Percentiles rank a stretch among this genome's conserved stretches.
These are phyloP conservation scores for Liparis tanakae DNA, from an alignment of 2,797 vertebrate species.

Conservation along the genomic window DNA sequence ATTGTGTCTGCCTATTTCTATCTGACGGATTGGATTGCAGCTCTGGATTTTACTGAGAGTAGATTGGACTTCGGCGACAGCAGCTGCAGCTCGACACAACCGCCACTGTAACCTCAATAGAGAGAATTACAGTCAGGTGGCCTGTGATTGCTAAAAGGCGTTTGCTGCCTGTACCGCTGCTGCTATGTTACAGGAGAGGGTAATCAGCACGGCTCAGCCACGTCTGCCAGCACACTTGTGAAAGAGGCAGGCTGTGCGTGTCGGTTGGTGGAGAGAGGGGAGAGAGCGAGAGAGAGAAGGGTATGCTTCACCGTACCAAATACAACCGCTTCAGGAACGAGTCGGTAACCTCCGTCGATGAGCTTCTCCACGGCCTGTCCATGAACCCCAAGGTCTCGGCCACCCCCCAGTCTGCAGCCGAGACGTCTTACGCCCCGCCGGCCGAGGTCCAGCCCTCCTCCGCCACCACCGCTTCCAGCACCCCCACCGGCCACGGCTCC, in stretches of 20 bases:
- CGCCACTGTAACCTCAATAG: constrained; percentile 71
- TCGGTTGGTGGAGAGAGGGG: constrained; percentile 74
- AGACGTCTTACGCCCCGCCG: constrained; percentile 88
- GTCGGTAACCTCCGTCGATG: constrained; percentile 98
- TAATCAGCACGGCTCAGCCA: constrained; percentile 85
- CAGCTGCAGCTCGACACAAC: constrained; percentile 63
- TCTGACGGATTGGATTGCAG: constrained; percentile 74
- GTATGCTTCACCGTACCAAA: constrained; percentile 99
- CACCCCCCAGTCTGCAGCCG: constrained; percentile 85
- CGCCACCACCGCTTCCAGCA: constrained; percentile 71
- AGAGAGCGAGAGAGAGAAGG: constrained; percentile 88
- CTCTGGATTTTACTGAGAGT: constrained; percentile 74
- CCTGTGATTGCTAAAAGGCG: constrained; percentile 81
- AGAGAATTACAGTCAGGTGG: constrained; percentile 75
- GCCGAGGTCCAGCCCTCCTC: constrained; percentile 84
- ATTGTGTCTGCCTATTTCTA: constrained; percentile 75
- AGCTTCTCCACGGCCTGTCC: constrained; percentile 96
- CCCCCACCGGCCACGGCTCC: constrained; percentile 73
- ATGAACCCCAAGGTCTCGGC: constrained; percentile 96
- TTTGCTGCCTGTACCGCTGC: constrained; percentile 78
- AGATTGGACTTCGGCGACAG: constrained; percentile 70
- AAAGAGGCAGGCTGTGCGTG: constrained; percentile 82
- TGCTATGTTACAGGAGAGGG: constrained; percentile 90
- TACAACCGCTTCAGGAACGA: constrained; percentile 99
- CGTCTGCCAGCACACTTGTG: constrained; percentile 90